Evolutionary conservation across 2,113 vertebrate genomes (phyloP).

Genomic region (Poecile atricapillus): DNA sequence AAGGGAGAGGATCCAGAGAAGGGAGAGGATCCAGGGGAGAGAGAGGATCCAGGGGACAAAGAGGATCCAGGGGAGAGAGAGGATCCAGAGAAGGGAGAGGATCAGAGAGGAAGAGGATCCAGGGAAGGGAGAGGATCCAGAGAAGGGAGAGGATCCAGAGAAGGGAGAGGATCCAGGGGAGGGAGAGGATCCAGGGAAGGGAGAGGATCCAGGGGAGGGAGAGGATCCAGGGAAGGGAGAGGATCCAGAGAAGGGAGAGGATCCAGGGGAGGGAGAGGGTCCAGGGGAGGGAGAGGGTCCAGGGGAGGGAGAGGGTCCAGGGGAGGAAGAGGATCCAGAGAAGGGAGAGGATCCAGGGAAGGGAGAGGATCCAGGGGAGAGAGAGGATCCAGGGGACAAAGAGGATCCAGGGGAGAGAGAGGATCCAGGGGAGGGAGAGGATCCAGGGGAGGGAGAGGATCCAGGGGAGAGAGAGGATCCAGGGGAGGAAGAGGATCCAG

Average conservation of each 20-base stretch:
- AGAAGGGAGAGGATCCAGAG: not conserved
- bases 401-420: too few relatives aligned
- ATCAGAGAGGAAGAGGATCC: rapidly evolving
- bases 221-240: rapidly evolving
- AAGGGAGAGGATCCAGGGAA: not conserved
- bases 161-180: rapidly evolving
- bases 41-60: too few relatives aligned
- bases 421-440: not conserved
- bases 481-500: not conserved
- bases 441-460: rapidly evolving
- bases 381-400: rapidly evolving
- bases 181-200: not conserved
- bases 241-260: rapidly evolving
- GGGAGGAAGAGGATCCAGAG: not conserved
- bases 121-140: rapidly evolving
- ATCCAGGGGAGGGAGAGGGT: not conserved
- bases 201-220: too few relatives aligned
- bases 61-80: too few relatives aligned
- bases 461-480: rapidly evolving
- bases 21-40: too few relatives aligned
- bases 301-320: not conserved
- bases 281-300: not conserved
- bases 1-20: not conserved
- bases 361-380: not conserved
- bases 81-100: rapidly evolving